Evolutionary conservation across 2,113 vertebrate genomes (phyloP).

Genomic region (Cromileptes altivelis): DNA sequence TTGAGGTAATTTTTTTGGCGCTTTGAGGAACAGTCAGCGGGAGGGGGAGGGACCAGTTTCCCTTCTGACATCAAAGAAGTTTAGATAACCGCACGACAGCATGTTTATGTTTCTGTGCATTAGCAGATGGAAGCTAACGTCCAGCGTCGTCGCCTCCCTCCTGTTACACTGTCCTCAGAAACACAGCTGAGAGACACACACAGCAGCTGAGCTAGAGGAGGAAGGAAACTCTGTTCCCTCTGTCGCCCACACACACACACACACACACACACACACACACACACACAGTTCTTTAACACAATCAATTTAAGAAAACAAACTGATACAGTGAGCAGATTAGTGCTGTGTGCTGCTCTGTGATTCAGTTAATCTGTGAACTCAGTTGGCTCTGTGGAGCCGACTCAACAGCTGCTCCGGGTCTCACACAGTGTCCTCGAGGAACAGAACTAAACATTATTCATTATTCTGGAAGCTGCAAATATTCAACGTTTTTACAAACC

Average conservation of each 20-base stretch:
- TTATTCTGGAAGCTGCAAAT: no score
- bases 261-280: not conserved
- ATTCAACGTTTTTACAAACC: no score
- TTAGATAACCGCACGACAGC: not conserved
- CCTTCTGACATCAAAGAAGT: not conserved
- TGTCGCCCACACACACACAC: not conserved
- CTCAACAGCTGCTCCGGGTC: not conserved
- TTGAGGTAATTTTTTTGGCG: no score
- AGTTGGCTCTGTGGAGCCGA: not conserved
- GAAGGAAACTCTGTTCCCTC: not conserved
- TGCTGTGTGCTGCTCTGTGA: not conserved
- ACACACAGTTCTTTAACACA: not conserved
- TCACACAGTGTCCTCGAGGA: no score
- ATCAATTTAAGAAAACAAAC: not conserved
- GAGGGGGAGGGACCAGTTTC: no score
- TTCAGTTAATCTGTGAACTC: not conserved
- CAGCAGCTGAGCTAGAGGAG: not conserved
- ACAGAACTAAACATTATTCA: no score
- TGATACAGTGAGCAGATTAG: slow-evolving; percentile 1
- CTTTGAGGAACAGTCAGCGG: not conserved
- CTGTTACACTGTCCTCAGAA: not conserved
- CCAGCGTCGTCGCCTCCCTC: not conserved
- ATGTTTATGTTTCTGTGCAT: slow-evolving; percentile 46
- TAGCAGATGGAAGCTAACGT: slow-evolving; percentile 25
- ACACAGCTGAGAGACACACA: not conserved